Evolutionary conservation across 1,140 invertebrate genomes (phyloP).

Genomic region (Drosophila trapezifrons): DNA sequence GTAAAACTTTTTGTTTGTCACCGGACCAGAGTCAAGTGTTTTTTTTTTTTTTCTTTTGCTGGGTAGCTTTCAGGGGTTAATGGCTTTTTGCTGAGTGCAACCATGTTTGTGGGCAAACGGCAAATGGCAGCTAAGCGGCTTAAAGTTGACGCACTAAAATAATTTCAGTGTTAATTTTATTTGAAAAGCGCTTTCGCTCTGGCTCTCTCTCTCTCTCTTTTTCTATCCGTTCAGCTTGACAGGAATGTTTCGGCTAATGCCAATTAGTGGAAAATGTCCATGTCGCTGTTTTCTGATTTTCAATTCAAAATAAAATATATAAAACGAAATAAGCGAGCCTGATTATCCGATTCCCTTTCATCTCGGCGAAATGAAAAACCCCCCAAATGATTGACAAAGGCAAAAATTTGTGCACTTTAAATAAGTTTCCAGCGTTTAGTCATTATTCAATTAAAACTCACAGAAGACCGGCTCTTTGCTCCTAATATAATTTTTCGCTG

Average conservation of each 20-base stretch:
- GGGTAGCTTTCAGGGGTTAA: slow-evolving; percentile 19
- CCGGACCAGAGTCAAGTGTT: neutral
- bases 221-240: slow-evolving; percentile 7
- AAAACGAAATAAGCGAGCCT: slow-evolving; percentile 32
- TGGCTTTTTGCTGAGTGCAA: slow-evolving; percentile 45
- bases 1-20: slow-evolving; percentile 11
- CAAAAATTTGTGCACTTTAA: slow-evolving; percentile 64
- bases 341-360: slow-evolving; percentile 73
- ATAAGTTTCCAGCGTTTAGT: slow-evolving; percentile 55
- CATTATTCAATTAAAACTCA: slow-evolving; percentile 67
- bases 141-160: slow-evolving; percentile 71
- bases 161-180: slow-evolving; percentile 79
- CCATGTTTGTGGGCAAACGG: slow-evolving; percentile 34
- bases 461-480: slow-evolving; percentile 23
- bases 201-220: neutral
- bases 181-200: slow-evolving; percentile 32
- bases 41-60: neutral
- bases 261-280: slow-evolving; percentile 61
- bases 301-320: slow-evolving; percentile 1
- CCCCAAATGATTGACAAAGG: slow-evolving; percentile 30
- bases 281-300: slow-evolving; percentile 7
- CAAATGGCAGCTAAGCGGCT: slow-evolving; percentile 68
- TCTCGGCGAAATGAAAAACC: too few relatives aligned
- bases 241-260: slow-evolving; percentile 62
- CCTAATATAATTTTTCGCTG: slow-evolving; percentile 50